Percentiles rank a stretch among this genome's conserved stretches.
Conservation (phyloP, 1,140 invertebrate genomes). For the Whitmania pigra region DNA sequence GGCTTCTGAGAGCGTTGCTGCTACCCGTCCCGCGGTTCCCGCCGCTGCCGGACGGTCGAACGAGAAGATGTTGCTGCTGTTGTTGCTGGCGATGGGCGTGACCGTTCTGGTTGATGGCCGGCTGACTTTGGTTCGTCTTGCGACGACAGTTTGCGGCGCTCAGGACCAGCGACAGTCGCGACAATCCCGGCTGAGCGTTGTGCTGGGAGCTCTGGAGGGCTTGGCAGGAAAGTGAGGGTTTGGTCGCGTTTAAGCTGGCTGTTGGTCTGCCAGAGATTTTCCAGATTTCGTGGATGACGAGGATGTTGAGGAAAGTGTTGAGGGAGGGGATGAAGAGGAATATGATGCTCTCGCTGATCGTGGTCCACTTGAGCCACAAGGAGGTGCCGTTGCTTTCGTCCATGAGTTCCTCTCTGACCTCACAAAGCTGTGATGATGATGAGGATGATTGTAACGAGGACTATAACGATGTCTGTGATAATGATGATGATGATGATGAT, state of each 20-base stretch:
- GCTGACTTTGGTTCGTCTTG: neutral
- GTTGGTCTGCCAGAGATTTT: conserved; percentile 26
- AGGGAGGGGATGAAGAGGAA: conserved; percentile 35
- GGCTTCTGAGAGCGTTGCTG: neutral
- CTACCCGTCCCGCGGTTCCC: neutral
- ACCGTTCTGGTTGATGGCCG: neutral
- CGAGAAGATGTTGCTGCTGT: neutral
- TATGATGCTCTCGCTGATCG: conserved; percentile 34
- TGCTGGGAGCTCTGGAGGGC: neutral
- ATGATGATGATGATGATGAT: no score
- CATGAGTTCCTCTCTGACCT: conserved; percentile 14
- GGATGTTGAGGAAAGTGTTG: conserved; percentile 36
- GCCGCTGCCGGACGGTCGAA: neutral
- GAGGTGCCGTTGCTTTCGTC: conserved; percentile 26
- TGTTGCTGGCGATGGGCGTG: neutral
- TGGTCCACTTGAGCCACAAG: conserved; percentile 34
- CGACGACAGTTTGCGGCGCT: neutral
- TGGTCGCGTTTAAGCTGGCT: neutral
- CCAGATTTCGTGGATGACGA: conserved; percentile 37
- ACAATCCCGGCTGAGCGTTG: neutral
- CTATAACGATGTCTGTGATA: no score
- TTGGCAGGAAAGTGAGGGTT: no score
- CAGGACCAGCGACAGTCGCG: neutral
- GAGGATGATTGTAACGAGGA: neutral
- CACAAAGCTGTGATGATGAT: conserved; percentile 11